phyloP scores from a whole-genome alignment of 1,140 invertebrate genomes.

The Cyphomyrmex costatus region DNA sequence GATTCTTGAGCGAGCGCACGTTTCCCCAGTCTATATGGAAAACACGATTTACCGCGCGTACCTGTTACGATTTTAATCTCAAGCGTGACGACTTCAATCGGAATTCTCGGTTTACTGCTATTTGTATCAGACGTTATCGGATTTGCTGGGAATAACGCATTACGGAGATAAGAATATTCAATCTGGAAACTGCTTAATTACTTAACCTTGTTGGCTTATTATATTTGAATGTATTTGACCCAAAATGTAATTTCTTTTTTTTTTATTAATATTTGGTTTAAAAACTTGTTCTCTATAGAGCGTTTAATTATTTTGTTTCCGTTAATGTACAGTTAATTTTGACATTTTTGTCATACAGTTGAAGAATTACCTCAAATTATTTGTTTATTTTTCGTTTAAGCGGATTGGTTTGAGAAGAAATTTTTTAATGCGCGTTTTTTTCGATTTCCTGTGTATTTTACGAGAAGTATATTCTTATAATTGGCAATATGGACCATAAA shows the following conservation, averaged over 20 bases:
- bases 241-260: too few species aligned
- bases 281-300: too few species aligned
- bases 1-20: not conserved
- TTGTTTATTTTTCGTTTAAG: not conserved
- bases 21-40: not conserved
- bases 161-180: not conserved
- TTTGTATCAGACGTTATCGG: not conserved
- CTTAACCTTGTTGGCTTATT: not conserved
- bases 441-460: not conserved
- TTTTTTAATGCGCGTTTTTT: not conserved
- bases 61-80: slow-evolving; percentile 34
- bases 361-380: not conserved
- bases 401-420: not conserved
- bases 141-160: slow-evolving; percentile 23
- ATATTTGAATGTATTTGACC: too few species aligned
- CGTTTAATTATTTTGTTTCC: too few species aligned
- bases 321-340: not conserved
- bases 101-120: slow-evolving; percentile 19
- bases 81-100: not conserved
- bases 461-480: not conserved
- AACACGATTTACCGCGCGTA: slow-evolving; percentile 15
- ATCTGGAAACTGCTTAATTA: not conserved
- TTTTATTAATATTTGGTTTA: too few species aligned
- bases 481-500: not conserved
- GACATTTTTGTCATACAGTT: not conserved